phyloP scores from a whole-genome alignment of 2,888 invertebrate genomes.

The Pristionchus exspectatus region DNA sequence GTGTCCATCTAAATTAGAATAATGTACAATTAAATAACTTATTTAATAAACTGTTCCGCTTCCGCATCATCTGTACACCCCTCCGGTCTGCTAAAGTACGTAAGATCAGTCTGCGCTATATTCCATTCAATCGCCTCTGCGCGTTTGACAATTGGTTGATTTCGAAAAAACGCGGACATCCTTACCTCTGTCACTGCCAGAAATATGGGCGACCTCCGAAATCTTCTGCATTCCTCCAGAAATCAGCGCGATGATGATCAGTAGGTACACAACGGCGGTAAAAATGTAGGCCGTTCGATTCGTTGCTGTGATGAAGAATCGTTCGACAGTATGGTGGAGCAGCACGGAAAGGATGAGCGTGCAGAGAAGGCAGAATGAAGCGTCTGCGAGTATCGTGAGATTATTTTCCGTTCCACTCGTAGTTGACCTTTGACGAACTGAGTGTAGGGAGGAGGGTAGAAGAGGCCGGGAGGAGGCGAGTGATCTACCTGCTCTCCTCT shows the following conservation, averaged over 20 bases:
- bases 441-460: too few species aligned
- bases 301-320: neutral
- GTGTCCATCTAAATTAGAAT: neutral
- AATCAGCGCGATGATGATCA: neutral
- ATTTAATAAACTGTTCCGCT: neutral
- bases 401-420: too few species aligned
- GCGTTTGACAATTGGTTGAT: too few species aligned
- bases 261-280: neutral
- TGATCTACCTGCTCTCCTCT: too few species aligned
- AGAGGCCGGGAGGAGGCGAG: too few species aligned
- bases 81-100: neutral
- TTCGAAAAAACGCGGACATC: too few species aligned
- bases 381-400: neutral
- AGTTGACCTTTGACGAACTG: too few species aligned
- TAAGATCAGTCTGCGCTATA: neutral
- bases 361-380: neutral
- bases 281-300: neutral
- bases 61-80: neutral
- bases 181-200: neutral
- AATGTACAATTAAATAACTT: neutral
- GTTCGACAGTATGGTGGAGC: conserved; percentile 6
- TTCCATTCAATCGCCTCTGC: neutral
- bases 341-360: neutral
- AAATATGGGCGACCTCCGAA: neutral
- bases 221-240: neutral